Percentiles rank a stretch among this genome's conserved stretches.
phyloP scores from a whole-genome alignment of 2,113 vertebrate genomes.

The Corythoichthys intestinalis region DNA sequence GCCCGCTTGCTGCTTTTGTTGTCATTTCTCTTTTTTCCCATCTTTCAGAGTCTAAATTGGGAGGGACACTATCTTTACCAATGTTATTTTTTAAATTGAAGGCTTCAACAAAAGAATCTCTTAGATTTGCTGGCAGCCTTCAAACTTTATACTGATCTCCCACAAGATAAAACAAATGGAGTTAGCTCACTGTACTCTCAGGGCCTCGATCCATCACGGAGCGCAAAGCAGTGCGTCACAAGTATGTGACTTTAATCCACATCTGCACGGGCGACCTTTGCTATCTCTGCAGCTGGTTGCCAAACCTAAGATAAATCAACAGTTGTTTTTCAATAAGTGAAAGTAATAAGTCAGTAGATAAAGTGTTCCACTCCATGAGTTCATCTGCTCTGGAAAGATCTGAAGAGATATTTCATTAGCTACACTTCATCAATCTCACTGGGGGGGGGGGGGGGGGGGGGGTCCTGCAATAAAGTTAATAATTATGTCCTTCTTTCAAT shows the following conservation, averaged over 20 bases:
- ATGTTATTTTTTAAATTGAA: too few species aligned
- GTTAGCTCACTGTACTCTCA: not conserved
- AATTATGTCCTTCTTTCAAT: not conserved
- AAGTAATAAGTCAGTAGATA: slow-evolving; percentile 1
- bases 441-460: too few species aligned
- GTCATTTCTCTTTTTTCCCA: not conserved
- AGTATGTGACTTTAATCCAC: not conserved
- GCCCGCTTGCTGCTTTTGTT: not conserved
- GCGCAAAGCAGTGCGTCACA: not conserved
- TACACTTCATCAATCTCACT: not conserved
- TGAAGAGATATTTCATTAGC: not conserved
- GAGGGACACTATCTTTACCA: not conserved
- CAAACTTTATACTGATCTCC: not conserved
- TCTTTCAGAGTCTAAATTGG: not conserved
- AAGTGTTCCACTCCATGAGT: not conserved
- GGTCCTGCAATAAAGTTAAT: too few species aligned
- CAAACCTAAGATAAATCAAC: not conserved
- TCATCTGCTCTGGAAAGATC: not conserved
- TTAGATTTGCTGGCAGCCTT: not conserved
- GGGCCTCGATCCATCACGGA: not conserved
- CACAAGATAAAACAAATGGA: not conserved
- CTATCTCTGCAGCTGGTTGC: not conserved
- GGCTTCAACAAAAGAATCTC: too few species aligned
- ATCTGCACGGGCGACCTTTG: not conserved
- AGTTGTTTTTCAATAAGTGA: not conserved